These are phyloP conservation scores for Crossoptilon crossoptilon DNA, from an alignment of 2,797 vertebrate species.

Conservation along the genomic window DNA sequence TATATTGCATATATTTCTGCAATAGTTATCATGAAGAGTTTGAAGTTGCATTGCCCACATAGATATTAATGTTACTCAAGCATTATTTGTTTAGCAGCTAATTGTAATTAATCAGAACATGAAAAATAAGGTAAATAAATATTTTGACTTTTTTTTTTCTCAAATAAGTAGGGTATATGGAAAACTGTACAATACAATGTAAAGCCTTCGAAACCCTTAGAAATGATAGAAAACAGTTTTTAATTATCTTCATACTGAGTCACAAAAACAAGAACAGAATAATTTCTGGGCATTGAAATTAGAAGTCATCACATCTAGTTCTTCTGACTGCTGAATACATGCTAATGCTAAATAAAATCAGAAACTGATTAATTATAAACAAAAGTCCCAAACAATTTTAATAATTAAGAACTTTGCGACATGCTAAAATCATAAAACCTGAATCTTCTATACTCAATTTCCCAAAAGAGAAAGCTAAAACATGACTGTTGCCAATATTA, in stretches of 20 bases:
- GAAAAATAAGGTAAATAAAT: not conserved
- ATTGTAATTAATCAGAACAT: not conserved
- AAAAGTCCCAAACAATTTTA: not conserved
- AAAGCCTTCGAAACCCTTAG: not conserved
- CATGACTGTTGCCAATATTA: not conserved
- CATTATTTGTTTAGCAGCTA: not conserved
- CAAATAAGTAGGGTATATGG: not conserved
- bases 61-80: not conserved
- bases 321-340: not conserved
- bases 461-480: conserved; percentile 7
- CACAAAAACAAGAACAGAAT: not conserved
- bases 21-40: not conserved
- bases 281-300: not conserved
- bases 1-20: not conserved
- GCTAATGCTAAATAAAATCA: not conserved
- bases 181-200: not conserved
- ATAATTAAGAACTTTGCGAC: conserved; percentile 5
- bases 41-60: not conserved
- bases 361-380: fast-evolving
- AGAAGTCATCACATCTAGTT: not conserved
- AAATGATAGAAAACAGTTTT: not conserved
- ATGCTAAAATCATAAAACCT: not conserved
- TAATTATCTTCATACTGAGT: not conserved
- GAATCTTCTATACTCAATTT: not conserved
- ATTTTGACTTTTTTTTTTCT: not conserved